phyloP scores from a whole-genome alignment of 2,797 vertebrate genomes.

The Sternarchorhynchus goeldii region DNA sequence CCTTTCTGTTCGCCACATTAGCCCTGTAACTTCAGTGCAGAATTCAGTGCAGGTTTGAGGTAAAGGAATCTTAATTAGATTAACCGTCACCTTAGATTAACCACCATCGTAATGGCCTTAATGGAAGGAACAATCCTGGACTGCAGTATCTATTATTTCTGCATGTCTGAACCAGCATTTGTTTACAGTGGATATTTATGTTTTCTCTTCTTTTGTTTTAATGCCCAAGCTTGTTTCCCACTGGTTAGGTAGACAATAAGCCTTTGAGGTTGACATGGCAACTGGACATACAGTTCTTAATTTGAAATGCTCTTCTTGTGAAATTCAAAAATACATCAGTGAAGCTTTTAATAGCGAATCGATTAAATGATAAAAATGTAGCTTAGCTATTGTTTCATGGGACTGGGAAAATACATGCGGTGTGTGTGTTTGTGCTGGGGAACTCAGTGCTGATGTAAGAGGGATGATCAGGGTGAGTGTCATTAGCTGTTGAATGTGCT shows the following conservation, averaged over 20 bases:
- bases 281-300: neutral
- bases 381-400: neutral
- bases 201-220: neutral
- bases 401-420: neutral
- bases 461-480: conserved; percentile 31
- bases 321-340: neutral
- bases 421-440: conserved; percentile 18
- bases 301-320: neutral
- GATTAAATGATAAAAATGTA: neutral
- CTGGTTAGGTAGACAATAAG: neutral
- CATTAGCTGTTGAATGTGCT: conserved; percentile 44
- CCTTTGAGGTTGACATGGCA: neutral
- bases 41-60: too few relatives aligned
- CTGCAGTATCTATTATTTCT: too few relatives aligned
- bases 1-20: too few relatives aligned
- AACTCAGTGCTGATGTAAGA: conserved; percentile 23
- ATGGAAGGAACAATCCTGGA: too few relatives aligned
- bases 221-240: neutral
- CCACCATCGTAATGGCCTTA: too few relatives aligned
- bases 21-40: too few relatives aligned
- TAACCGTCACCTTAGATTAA: too few relatives aligned
- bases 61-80: too few relatives aligned
- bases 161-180: too few relatives aligned
- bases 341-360: neutral
- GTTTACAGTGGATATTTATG: neutral